Base-by-base conservation (phyloP, 2,888 invertebrate genomes). In the Salticus scenicus region DNA sequence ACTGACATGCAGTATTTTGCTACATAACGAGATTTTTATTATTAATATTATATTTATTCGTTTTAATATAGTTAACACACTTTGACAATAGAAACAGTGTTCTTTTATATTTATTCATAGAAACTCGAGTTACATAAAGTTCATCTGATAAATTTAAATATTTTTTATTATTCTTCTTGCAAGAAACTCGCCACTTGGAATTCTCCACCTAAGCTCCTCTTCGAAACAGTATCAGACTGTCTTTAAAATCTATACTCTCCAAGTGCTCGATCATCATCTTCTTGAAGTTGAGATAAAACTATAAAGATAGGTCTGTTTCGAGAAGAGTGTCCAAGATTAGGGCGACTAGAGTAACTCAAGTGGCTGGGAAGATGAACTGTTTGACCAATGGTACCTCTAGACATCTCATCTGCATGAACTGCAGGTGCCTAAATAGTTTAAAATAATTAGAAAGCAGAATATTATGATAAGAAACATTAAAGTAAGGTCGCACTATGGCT, bases 241-340 rank as follows among this genome's bases (percentile, higher is more conserved):
- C 77, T 57, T 77, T 77, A 84, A 74, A 78, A 84, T 79, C 84
- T 67, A 31, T 84, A 84, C 14, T 84, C 84, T 41, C 78, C 84
- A 74, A 74, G 64, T 41, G 63, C 63, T 37, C 64, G 42, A 31
- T 84, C 70, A 28, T 74, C 78, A 28, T 84, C 74, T 0, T 78
- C 73, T 63, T 78, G 78, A 63, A 79, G 74, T 47, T 84, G 78
- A 27, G 84, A 84, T 31, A 84, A 30, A 64, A 84, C 84, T 63
- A 79, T 84, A 70, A 84, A 84, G 78, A 84, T 78, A 69, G 84
- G 84, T 14, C 84, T 78, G 78, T 78, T 79, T 4, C 84, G 57
- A 41, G 63, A 41, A 47, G 74, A 84, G 42, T 69, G 69, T 20
- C 84, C 84, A 2, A 84, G 69, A 31, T 84, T 84, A 63, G 84